Evolutionary conservation across 2,797 vertebrate species (phyloP), one percentile per base, ranked within the genome.

Genomic region (Poeciliopsis presidionis): DNA sequence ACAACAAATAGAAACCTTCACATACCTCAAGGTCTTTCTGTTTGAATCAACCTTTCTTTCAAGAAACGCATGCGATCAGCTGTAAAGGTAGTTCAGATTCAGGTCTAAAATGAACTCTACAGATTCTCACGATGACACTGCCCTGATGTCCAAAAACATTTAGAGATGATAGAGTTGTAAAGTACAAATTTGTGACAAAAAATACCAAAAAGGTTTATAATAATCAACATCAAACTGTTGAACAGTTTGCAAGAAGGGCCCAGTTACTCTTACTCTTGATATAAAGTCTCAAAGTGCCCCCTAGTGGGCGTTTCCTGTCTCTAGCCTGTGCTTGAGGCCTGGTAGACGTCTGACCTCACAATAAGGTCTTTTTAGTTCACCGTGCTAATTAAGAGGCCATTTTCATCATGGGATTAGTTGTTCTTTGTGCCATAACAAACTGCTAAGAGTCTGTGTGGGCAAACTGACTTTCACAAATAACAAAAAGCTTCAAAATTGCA

Each of bases 271-370:
- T 51, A 46, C 70, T 69, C 84, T 78, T 77, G 61, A 88, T 88
- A 20, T 72, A 77, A 94, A 92, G 94, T 92, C 88, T 93, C 88
- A 93, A 91, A 94, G 90, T 94, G 95, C 95, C 95, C 95, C 94
- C 95, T 95, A 93, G 93, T 94, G 95, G 93, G 2, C 5, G 1
- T 69, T 83, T 43, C 8, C 74, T 28, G 85, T 8, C 25, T 1
- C 78, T 90, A 84, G 84, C 71, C 53, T 30, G 1, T 73, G 46
- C 22, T 30, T 39, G n/a, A 70, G 33, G 61, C 28, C 55, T 70
- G 65, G 11, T 78, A n/a, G 78, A 75, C 73, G 30, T 78, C 74
- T 91, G 89, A 90, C 89, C 90, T 76, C n/a, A 18, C 59, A 78
- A 85, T 85, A 84, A 91, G 91, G 87, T 88, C 88, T 86, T 74